A percentile compares a stretch with the other conserved stretches of the same genome.
Conservation (phyloP, 1,140 invertebrate species). For the Augochlora pura region DNA sequence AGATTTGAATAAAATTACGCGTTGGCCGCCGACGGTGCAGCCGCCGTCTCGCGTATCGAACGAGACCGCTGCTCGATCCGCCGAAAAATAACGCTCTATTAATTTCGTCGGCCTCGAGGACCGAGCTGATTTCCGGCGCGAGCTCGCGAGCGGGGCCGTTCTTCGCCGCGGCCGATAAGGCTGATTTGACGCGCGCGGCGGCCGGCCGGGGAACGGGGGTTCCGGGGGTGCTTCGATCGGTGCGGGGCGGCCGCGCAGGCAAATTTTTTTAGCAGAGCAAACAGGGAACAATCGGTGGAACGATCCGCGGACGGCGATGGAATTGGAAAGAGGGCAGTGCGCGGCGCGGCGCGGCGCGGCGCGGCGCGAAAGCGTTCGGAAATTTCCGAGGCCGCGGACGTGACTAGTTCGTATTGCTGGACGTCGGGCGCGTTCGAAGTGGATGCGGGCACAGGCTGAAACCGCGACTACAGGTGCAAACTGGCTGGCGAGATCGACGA, state of each 20-base stretch:
- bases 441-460: constrained; percentile 26
- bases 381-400: constrained; percentile 24
- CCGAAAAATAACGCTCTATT: constrained; percentile 12
- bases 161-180: too few relatives aligned
- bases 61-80: constrained; percentile 34
- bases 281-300: neutral
- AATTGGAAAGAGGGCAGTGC: constrained; percentile 20
- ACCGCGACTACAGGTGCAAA: constrained; percentile 8
- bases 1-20: constrained; percentile 65
- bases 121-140: too few relatives aligned
- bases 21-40: constrained; percentile 27
- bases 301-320: neutral
- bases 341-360: neutral
- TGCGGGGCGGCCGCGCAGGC: too few relatives aligned
- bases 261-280: constrained; percentile 1
- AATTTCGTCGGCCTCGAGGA: neutral
- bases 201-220: too few relatives aligned
- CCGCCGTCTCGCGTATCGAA: constrained; percentile 40
- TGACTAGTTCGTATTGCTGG: constrained; percentile 1
- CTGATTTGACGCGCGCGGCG: too few relatives aligned
- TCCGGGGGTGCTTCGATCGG: too few relatives aligned
- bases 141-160: too few relatives aligned
- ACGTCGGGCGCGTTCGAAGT: constrained; percentile 41
- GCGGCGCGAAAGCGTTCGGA: constrained; percentile 7
- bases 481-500: neutral